A percentile compares a stretch with the other conserved stretches of the same genome.
Conservation (phyloP, 2,797 vertebrate species). For the Arnoldichthys spilopterus region DNA sequence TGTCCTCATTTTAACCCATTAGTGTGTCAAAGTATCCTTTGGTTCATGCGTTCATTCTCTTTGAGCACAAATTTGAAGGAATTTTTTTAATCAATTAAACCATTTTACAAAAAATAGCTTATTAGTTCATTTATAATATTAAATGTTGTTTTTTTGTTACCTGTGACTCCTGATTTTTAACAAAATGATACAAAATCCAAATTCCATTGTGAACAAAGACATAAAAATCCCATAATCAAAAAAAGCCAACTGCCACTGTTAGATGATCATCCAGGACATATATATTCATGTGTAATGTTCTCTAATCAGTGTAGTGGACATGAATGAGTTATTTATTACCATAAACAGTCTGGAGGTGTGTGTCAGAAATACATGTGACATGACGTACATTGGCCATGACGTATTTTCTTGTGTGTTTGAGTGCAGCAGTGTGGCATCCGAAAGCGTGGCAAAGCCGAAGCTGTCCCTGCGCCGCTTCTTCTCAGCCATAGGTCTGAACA, state of each 20-base stretch:
- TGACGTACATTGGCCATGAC: background rate
- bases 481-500: slow-evolving; percentile 82
- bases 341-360: background rate
- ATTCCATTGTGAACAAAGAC: background rate
- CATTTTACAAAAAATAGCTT: no score
- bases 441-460: slow-evolving; percentile 68
- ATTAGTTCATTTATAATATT: background rate
- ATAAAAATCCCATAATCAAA: background rate
- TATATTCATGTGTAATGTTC: no score
- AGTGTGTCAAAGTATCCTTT: no score
- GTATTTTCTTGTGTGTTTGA: background rate
- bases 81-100: no score
- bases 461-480: slow-evolving; percentile 82
- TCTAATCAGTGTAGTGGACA: background rate
- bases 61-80: no score
- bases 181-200: no score
- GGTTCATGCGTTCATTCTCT: no score
- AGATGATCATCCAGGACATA: no score
- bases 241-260: background rate
- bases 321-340: background rate
- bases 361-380: no score
- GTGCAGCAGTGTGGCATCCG: slow-evolving; percentile 61
- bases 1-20: no score
- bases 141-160: background rate
- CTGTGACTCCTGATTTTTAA: no score